phyloP scores from a whole-genome alignment of 1,140 invertebrate genomes.

The Sweltsa coloradensis region DNA sequence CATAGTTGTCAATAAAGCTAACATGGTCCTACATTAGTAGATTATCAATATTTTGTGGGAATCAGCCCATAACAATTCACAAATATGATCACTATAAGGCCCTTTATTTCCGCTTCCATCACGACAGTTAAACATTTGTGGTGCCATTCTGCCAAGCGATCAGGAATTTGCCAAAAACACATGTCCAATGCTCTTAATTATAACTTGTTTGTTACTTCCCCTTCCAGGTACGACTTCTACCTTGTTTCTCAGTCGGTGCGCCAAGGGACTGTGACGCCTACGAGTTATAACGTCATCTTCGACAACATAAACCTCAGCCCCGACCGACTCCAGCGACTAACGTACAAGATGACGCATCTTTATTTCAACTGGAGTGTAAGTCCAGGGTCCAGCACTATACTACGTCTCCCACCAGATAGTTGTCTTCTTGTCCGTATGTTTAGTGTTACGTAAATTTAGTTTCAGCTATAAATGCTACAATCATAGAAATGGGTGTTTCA shows the following conservation, averaged over 20 bases:
- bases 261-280: constrained; percentile 40
- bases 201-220: not conserved
- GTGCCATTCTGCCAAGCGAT: no score
- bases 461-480: no score
- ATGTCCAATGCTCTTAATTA: not conserved
- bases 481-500: no score
- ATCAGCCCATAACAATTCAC: not conserved
- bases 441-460: no score
- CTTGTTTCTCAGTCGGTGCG: constrained; percentile 38
- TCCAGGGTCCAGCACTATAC: no score
- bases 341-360: constrained; percentile 42
- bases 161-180: no score
- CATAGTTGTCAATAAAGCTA: no score
- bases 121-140: not conserved
- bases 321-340: constrained; percentile 34
- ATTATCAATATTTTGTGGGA: not conserved
- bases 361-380: constrained; percentile 38
- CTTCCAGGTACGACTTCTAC: constrained; percentile 34
- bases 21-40: not conserved
- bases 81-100: not conserved
- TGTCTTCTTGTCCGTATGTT: no score
- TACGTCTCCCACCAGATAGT: no score
- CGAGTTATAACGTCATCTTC: constrained; percentile 39
- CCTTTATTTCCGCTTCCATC: no score
- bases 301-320: constrained; percentile 30